Base-by-base conservation (phyloP, 2,888 invertebrate genomes). In the Pollenia angustigena region DNA sequence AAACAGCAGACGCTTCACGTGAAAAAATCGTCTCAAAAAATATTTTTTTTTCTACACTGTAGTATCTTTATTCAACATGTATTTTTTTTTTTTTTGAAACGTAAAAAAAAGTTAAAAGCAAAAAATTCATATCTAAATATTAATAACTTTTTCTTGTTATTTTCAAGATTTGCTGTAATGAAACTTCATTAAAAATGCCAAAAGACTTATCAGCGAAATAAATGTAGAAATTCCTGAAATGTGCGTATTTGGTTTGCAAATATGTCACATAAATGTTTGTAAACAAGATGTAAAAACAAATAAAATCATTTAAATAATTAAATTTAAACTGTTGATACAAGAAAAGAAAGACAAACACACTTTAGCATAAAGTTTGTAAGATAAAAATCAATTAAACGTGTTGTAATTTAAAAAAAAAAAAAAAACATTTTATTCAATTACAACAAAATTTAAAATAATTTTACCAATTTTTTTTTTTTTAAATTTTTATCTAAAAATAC, bases 81-180 rank as follows among this genome's bases (percentile, higher is more conserved):
- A 11, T 18, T 54, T 54, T 54, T 54, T 4, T 18, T 54, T 54
- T 54, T 54, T 54, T 52, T 4, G 6, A 18, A 23, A 54, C 32
- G 0, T 32, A 32, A 32, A 32, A 18, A 18, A 23, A 56, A 23
- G 23, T 23, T 23, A 23, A 23, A 23, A 23, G 23, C 2, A 23
- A 23, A 23, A 23, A 23, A 23, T 23, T 23, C 23, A 23, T 23
- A 23, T 23, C 23, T 23, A 2, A 23, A 23, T 23, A 56, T 74
- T 50, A 62, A 42, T 62, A n/a, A 60, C 16, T 74, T 74, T 74
- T 58, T 72, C 72, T 46, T 72, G 58, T 72, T 58, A 14, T 14
- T 54, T 32, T 12, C 1, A 18, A 46, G 46, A 23, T 23, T 71
- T 23, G 71, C 44, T 44, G 23, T 48, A 60, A 46, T 50, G 50